A percentile compares a stretch with the other conserved stretches of the same genome.
These are phyloP conservation scores for Catocala sponsa DNA, from an alignment of 2,888 invertebrate genomes.

Conservation along the genomic window DNA sequence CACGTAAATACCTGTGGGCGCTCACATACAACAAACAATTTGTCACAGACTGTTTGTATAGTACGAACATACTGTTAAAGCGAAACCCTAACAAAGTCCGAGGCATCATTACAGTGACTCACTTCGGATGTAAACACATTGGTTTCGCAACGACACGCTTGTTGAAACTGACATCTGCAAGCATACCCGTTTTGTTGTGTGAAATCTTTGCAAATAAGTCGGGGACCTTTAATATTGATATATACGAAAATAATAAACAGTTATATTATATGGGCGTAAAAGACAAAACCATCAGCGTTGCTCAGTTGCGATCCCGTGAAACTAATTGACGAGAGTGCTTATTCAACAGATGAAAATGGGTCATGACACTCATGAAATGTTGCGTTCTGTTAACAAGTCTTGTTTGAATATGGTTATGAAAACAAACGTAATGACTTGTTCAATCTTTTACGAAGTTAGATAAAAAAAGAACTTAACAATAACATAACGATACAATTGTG, in stretches of 20 bases:
- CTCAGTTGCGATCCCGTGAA: conserved; percentile 16
- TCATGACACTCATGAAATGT: conserved; percentile 34
- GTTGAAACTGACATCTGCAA: conserved; percentile 28
- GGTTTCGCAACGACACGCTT: conserved; percentile 28
- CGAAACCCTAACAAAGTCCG: conserved; percentile 19
- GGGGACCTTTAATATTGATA: conserved; percentile 14
- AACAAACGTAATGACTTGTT: too few relatives aligned
- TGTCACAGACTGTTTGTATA: background rate
- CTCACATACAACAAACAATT: too few relatives aligned
- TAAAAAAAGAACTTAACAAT: too few relatives aligned
- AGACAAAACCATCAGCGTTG: conserved; percentile 10
- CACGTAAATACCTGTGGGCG: too few relatives aligned
- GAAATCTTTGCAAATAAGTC: conserved; percentile 43
- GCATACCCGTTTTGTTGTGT: conserved; percentile 26
- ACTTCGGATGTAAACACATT: conserved; percentile 40
- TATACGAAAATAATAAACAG: conserved; percentile 14
- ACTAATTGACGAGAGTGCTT: conserved; percentile 20
- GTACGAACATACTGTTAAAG: background rate
- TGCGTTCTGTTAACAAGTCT: conserved; percentile 21
- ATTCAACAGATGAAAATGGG: conserved; percentile 31
- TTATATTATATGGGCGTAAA: background rate
- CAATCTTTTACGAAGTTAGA: background rate
- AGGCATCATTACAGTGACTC: conserved; percentile 39
- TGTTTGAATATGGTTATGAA: background rate
- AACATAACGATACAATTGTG: too few relatives aligned